Percentiles rank a stretch among this genome's conserved stretches.
phyloP scores from a whole-genome alignment of 2,797 vertebrate species.

The Poeciliopsis gracilis region DNA sequence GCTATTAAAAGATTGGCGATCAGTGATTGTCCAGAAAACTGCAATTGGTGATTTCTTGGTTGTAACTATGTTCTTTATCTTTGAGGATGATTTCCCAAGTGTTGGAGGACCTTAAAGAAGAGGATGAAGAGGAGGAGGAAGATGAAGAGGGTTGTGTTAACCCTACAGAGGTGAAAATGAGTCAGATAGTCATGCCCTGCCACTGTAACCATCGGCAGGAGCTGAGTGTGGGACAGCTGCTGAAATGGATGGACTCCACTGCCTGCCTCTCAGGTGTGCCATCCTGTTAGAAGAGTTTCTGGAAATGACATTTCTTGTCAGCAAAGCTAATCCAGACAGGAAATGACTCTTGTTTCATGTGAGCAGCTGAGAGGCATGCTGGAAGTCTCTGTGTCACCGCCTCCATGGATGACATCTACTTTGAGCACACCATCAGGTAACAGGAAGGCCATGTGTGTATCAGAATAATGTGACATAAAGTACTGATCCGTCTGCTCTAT shows the following conservation, averaged over 20 bases:
- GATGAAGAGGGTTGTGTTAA: slow-evolving; percentile 67
- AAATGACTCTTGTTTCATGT: slow-evolving; percentile 35
- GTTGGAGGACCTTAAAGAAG: slow-evolving; percentile 4
- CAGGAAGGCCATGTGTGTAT: slow-evolving; percentile 4
- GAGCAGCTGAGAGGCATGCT: slow-evolving; percentile 90
- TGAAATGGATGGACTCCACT: slow-evolving; percentile 95
- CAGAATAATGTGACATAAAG: neutral
- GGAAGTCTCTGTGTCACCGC: slow-evolving; percentile 92
- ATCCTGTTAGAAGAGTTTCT: slow-evolving; percentile 7
- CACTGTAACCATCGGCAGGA: slow-evolving; percentile 90
- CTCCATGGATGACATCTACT: slow-evolving; percentile 95
- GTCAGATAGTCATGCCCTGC: slow-evolving; percentile 92
- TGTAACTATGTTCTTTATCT: slow-evolving; percentile 14
- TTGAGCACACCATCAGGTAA: slow-evolving; percentile 94
- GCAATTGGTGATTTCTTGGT: no score
- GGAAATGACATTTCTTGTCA: slow-evolving; percentile 5
- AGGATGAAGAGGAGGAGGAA: slow-evolving; percentile 51
- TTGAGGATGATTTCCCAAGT: slow-evolving; percentile 45
- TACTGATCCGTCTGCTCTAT: neutral
- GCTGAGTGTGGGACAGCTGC: slow-evolving; percentile 90
- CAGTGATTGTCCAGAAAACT: no score
- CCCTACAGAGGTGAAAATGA: slow-evolving; percentile 91
- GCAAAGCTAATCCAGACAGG: neutral
- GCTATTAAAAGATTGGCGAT: no score
- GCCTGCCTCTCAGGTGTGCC: slow-evolving; percentile 91